phyloP scores from a whole-genome alignment of 2,797 vertebrate species.

The Ctenopoma multispine region DNA sequence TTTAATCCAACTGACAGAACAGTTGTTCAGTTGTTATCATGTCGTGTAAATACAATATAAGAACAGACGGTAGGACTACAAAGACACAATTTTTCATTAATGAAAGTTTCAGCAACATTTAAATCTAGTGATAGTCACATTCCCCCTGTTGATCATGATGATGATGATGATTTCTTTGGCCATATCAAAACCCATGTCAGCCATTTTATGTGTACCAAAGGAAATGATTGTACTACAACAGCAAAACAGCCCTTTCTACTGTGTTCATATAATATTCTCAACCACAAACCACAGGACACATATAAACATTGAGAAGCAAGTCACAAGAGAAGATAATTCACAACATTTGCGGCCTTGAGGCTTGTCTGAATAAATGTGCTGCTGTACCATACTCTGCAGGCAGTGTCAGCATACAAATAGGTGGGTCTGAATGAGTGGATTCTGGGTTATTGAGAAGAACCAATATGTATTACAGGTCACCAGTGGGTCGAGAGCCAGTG shows the following conservation, averaged over 20 bases:
- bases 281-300: conserved; percentile 31
- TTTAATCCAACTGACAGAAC: background rate
- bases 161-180: conserved; percentile 5
- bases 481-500: conserved; percentile 26
- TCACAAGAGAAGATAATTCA: conserved; percentile 35
- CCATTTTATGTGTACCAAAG: conserved; percentile 37
- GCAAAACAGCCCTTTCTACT: background rate
- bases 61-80: background rate
- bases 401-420: conserved; percentile 15
- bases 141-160: background rate
- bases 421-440: conserved; percentile 17
- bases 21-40: background rate
- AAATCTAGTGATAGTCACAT: background rate
- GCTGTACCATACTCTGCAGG: conserved; percentile 30
- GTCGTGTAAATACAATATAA: background rate
- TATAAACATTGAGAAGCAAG: conserved; percentile 28
- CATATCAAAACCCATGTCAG: conserved; percentile 20
- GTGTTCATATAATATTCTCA: conserved; percentile 9
- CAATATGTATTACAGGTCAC: conserved; percentile 40
- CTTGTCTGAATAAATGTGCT: conserved; percentile 18
- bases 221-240: background rate
- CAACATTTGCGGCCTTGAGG: conserved; percentile 33
- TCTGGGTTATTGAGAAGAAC: conserved; percentile 22
- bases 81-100: background rate
- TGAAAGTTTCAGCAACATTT: background rate